Base-by-base conservation (phyloP, 2,888 invertebrate genomes). In the Eretmocerus hayati region DNA sequence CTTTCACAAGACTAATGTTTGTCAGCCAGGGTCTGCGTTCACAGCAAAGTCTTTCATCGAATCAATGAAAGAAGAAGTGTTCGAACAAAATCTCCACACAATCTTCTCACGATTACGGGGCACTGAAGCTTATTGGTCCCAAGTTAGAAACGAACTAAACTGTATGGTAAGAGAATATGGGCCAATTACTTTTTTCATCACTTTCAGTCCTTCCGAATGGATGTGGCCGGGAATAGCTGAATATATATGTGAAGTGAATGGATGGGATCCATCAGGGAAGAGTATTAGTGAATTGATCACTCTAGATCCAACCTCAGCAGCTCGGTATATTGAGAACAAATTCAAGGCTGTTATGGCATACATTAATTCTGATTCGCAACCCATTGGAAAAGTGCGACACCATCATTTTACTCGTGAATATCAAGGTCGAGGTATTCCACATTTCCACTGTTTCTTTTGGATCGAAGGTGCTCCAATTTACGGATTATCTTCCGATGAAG, bases 271-370 rank as follows among this genome's bases (percentile, higher is more conserved):
- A 11, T 51, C 52, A 9, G 60, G 59, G 33, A 41, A 36, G 30
- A 40, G 50, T 4, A 37, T 33, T 26, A 42, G 35, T 47, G 60
- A 62, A 52, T 52, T 67, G 15, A 61, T 66, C 38, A 60, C 61
- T 16, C 42, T 43, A 6, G 61, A 69, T 59, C 62, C 65, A n/a
- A 60, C 65, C 0, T 59, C 58, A 6, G 53, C 57, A 19, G 61
- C 62, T 4, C 48, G 63, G 23, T 65, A 62, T 55, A 58, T 65
- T 36, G 59, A 64, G 22, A 63, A 58, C 20, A 63, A 63, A 50
- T 66, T 65, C 53, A 19, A 52, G 13, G 42, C 58, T 5, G 37
- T 64, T 53, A 46, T 66, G 21, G 60, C 61, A 20, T 66, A 66
- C 42, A 46, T 66, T 13, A 55, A 36, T 18, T 57, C 56, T 26